Base-by-base conservation (phyloP, 2,888 invertebrate species). In the Hydroisotoma schaefferi region DNA sequence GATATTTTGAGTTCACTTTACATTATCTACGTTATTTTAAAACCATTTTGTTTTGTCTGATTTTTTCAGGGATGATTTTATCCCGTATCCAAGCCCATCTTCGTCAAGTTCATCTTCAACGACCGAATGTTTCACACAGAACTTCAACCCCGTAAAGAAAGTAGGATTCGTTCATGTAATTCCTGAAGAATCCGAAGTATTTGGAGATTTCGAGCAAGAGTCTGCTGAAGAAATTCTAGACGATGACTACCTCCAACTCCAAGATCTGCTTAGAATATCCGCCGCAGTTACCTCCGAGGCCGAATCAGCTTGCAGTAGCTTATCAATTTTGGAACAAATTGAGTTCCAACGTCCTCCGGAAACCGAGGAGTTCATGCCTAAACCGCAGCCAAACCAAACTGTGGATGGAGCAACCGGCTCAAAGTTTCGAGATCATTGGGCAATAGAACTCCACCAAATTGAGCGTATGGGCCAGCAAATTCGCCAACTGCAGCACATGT, bases 381-480 rank as follows among this genome's bases (percentile, higher is more conserved):
- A 46, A 20, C 46, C 3, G n/a, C 40, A 15, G n/a, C 40, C 40
- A 5, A 15, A 15, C n/a, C 5, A 33, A 15, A 33, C 33, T 18
- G 43, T 23, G 12, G 20, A 62, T 62, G 59, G 59, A 27, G 57
- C 57, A 29, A 57, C 57, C 40, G 53, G 55, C 15, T 63, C 61
- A 33, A 67, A 65, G 58, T 67, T 65, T 57, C 57, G 64, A 37
- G 65, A 62, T 51, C 58, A 65, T 46, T 69, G 67, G 57, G 63
- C 63, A 2, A 58, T 62, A 46, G 72, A 72, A 56, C 55, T 69
- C 0, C 29, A 55, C 12, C 63, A 69, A 33, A 60, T 72, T 65
- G 70, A 70, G 8, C 40, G 51, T 33, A 68, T 72, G 29, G 72
- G 72, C 20, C 63, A 68, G 33, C 60, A 70, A 46, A 65, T 72